Percentiles rank a stretch among this genome's conserved stretches.
phyloP scores from a whole-genome alignment of 2,113 vertebrate species.

The Ploceus nigricollis region DNA sequence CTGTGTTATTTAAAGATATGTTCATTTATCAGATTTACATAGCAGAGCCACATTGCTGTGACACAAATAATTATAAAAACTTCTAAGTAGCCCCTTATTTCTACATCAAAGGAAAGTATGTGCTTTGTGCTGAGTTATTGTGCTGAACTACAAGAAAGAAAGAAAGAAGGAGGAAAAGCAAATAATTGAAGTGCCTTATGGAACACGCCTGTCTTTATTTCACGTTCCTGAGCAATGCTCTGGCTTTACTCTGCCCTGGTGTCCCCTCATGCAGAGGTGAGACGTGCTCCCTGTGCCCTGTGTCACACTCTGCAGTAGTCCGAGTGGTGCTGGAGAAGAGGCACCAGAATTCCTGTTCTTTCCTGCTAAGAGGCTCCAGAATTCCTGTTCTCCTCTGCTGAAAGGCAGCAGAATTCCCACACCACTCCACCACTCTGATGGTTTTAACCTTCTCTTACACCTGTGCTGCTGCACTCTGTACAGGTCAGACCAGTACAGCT shows the following conservation, averaged over 20 bases:
- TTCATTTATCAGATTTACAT: not conserved
- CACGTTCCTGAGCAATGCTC: not conserved
- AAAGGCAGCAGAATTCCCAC: not conserved
- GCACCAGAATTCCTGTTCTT: not conserved
- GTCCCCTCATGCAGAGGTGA: not conserved
- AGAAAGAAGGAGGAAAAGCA: not conserved
- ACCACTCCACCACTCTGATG: not conserved
- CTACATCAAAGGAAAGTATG: not conserved
- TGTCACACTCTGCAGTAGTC: rapidly evolving
- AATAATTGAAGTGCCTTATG: not conserved
- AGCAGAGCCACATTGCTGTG: not conserved
- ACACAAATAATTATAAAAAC: not conserved
- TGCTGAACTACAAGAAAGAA: not conserved
- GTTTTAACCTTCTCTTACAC: not conserved
- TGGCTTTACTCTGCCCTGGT: not conserved
- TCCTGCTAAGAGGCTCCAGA: not conserved
- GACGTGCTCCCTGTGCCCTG: rapidly evolving
- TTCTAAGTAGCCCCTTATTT: not conserved
- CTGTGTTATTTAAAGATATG: not conserved
- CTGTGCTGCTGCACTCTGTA: not conserved
- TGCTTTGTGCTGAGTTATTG: not conserved
- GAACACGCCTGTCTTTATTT: not conserved
- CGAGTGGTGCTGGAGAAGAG: rapidly evolving
- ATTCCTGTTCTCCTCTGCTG: not conserved
- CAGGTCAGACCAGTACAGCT: not conserved